These are phyloP conservation scores for Indicator indicator DNA, from an alignment of 2,113 vertebrate species.

Conservation along the genomic window DNA sequence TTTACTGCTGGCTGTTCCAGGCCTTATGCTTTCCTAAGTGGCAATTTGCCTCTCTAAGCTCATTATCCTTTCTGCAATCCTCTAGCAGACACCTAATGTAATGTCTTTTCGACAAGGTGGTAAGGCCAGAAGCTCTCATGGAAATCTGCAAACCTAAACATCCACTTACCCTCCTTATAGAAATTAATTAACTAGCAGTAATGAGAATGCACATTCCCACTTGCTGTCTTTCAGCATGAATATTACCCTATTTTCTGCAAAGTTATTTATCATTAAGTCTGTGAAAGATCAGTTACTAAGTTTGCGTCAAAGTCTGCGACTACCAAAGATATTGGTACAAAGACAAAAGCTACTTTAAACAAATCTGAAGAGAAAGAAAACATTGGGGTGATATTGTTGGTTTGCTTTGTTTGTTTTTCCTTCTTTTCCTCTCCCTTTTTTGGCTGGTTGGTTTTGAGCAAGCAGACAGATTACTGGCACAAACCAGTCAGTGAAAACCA, in stretches of 20 bases:
- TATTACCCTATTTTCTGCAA: too few relatives aligned
- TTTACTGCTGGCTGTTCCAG: background rate
- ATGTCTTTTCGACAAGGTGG: background rate
- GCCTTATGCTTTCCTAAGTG: background rate
- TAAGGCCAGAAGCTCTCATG: background rate
- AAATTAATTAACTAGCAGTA: background rate
- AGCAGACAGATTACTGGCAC: background rate
- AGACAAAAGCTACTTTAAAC: background rate
- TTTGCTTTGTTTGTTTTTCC: background rate
- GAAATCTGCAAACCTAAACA: background rate
- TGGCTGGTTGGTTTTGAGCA: background rate
- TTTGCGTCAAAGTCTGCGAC: background rate
- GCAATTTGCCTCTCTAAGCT: background rate
- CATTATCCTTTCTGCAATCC: background rate
- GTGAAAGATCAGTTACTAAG: background rate
- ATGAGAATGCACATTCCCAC: background rate
- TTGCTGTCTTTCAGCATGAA: background rate
- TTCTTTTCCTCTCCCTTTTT: background rate
- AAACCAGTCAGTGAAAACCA: background rate
- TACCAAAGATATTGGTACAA: background rate
- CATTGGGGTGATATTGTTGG: fast-evolving
- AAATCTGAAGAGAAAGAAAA: background rate
- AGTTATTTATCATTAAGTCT: background rate
- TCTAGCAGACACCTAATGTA: background rate
- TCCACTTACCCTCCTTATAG: background rate